These are phyloP conservation scores for Caenorhabditis sp. DNA, from an alignment of 2,888 invertebrate species.

Conservation along the genomic window DNA sequence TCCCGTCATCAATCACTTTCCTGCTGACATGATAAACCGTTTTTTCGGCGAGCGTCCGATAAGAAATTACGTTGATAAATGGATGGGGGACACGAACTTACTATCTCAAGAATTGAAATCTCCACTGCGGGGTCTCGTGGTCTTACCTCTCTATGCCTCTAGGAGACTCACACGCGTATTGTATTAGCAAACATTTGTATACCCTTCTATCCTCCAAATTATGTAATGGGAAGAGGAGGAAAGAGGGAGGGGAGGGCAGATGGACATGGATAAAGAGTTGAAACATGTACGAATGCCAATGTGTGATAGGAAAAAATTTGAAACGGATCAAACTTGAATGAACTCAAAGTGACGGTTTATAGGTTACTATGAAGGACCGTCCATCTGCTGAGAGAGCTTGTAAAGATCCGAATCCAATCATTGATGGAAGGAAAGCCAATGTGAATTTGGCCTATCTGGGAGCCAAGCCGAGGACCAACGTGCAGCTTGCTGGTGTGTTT, in stretches of 20 bases:
- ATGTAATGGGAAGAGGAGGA: conserved; percentile 25
- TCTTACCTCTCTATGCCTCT: conserved; percentile 25
- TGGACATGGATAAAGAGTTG: conserved; percentile 66
- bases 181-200: conserved; percentile 47
- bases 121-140: conserved; percentile 14
- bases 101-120: conserved; percentile 25
- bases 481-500: conserved; percentile 79
- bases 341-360: too few relatives aligned
- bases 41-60: conserved; percentile 36
- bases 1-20: conserved; percentile 51
- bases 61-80: conserved; percentile 24
- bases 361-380: conserved; percentile 98
- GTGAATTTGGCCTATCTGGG: conserved; percentile 97
- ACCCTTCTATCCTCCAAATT: conserved; percentile 34
- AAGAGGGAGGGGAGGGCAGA: not conserved
- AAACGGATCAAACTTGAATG: too few relatives aligned
- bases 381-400: conserved; percentile 96
- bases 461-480: conserved; percentile 90
- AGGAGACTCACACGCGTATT: conserved; percentile 23
- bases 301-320: too few relatives aligned
- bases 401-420: conserved; percentile 98
- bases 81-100: conserved; percentile 41
- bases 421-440: conserved; percentile 98
- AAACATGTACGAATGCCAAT: too few relatives aligned
- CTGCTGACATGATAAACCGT: conserved; percentile 48